Conservation (phyloP, 2,113 vertebrate species). For the Platysteira castanea region DNA sequence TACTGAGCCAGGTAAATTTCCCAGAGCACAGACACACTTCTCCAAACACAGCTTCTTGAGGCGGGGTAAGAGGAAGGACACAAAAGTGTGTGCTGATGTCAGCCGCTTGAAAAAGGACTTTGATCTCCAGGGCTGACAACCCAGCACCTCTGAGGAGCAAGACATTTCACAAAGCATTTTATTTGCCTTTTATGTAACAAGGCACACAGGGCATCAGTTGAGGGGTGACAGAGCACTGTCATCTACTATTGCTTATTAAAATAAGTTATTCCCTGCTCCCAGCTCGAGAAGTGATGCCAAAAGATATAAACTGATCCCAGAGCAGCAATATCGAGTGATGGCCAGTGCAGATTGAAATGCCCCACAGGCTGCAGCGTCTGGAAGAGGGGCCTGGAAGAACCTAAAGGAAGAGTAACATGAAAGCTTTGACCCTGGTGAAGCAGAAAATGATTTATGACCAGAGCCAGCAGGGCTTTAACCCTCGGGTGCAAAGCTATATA, state of each 20-base stretch:
- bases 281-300: background rate
- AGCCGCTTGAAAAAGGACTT: background rate
- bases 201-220: background rate
- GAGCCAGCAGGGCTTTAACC: background rate
- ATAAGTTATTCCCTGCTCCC: background rate
- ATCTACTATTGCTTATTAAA: background rate
- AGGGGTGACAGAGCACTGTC: background rate
- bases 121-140: background rate
- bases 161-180: background rate
- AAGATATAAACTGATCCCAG: background rate
- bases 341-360: background rate
- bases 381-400: background rate
- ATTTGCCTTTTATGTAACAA: background rate
- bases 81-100: background rate
- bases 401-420: background rate
- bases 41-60: background rate
- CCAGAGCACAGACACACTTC: background rate
- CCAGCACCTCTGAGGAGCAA: background rate
- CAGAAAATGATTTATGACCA: background rate
- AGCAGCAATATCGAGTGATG: fast-evolving
- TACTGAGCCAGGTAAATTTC: background rate
- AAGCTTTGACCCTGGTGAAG: background rate
- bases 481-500: background rate
- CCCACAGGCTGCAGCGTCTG: fast-evolving
- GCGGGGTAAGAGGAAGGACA: background rate